These are phyloP conservation scores for Oligia latruncula DNA, from an alignment of 2,888 invertebrate species.

Conservation along the genomic window DNA sequence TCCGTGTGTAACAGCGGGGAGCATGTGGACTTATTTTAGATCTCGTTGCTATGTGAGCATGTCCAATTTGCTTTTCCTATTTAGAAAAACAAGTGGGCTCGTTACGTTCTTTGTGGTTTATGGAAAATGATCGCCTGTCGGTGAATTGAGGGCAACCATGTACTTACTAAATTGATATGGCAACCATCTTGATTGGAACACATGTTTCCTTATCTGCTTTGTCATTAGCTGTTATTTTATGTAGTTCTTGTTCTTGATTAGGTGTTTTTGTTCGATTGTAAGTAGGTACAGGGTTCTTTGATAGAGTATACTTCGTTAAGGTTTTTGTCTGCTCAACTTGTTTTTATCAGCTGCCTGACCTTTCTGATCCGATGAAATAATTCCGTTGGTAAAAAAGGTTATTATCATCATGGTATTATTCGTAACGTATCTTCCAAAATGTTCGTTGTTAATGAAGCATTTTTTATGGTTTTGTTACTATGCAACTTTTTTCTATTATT, in stretches of 20 bases:
- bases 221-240: conserved; percentile 31
- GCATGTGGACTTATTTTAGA: conserved; percentile 64
- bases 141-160: conserved; percentile 42
- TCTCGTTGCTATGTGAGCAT: conserved; percentile 67
- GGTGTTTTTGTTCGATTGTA: conserved; percentile 21
- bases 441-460: not conserved
- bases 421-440: conserved; percentile 18
- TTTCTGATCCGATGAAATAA: conserved; percentile 40
- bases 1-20: conserved; percentile 24
- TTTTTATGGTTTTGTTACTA: conserved; percentile 8
- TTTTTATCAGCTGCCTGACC: conserved; percentile 47
- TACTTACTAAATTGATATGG: conserved; percentile 47
- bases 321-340: conserved; percentile 51
- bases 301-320: conserved; percentile 38
- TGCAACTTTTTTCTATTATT: not conserved
- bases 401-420: conserved; percentile 17
- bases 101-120: conserved; percentile 59
- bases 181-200: conserved; percentile 45
- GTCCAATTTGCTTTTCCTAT: conserved; percentile 68
- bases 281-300: conserved; percentile 24
- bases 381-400: conserved; percentile 31
- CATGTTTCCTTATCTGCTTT: conserved; percentile 39
- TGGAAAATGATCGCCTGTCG: conserved; percentile 49
- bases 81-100: conserved; percentile 67
- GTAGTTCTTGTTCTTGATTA: conserved; percentile 39